Conservation (phyloP, 2,888 invertebrate genomes). For the Onthophagus sagittarius region DNA sequence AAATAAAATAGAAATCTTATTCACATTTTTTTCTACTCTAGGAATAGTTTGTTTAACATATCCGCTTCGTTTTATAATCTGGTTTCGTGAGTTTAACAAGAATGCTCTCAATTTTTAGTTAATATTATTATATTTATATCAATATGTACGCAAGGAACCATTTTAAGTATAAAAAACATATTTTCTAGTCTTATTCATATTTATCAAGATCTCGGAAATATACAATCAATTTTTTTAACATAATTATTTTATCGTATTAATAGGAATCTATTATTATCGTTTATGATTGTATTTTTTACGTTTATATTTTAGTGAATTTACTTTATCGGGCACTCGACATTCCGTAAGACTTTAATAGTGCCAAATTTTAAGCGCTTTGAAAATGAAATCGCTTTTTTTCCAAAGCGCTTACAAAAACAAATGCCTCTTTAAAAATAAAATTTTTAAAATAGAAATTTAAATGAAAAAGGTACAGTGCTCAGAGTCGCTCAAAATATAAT, state of each 20-base stretch:
- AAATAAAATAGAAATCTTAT: not conserved
- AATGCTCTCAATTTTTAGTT: not conserved
- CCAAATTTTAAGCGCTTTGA: not conserved
- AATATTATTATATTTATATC: not conserved
- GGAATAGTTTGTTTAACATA: not conserved
- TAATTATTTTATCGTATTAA: not conserved
- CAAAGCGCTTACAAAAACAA: not conserved
- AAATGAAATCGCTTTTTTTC: not conserved
- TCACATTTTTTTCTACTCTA: not conserved
- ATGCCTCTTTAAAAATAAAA: not conserved
- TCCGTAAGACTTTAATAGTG: conserved; percentile 5
- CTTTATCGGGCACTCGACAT: conserved; percentile 1
- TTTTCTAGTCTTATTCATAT: conserved; percentile 9
- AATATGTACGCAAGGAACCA: not conserved
- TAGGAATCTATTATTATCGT: not conserved
- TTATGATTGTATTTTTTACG: not conserved
- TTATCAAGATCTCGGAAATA: conserved; percentile 7
- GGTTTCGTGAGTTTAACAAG: not conserved
- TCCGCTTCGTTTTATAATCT: not conserved
- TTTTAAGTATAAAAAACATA: conserved; percentile 3
- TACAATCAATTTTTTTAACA: not conserved
- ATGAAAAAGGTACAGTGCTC: not conserved
- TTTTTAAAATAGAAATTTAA: too few species aligned
- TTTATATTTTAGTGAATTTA: not conserved
- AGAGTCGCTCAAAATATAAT: conserved; percentile 8